A percentile compares a stretch with the other conserved stretches of the same genome.
phyloP scores from a whole-genome alignment of 1,140 invertebrate genomes.

The Eumeta japonica region DNA sequence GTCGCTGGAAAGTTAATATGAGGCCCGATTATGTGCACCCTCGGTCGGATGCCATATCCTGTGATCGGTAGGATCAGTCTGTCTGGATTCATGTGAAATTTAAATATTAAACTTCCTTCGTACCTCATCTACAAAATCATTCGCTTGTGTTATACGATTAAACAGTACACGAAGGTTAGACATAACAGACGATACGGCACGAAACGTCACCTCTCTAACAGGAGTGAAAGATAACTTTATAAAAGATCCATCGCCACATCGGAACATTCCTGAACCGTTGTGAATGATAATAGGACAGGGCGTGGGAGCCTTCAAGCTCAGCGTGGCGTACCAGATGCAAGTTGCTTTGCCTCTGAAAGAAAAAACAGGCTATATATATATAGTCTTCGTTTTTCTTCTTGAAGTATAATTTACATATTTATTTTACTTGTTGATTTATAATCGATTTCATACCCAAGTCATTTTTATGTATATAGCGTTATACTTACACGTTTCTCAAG shows the following conservation, averaged over 20 bases:
- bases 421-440: neutral
- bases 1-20: constrained; percentile 36
- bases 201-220: constrained; percentile 30
- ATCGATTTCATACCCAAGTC: too few relatives aligned
- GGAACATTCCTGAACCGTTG: constrained; percentile 40
- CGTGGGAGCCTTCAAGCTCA: constrained; percentile 31
- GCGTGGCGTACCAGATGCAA: constrained; percentile 43
- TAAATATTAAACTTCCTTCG: constrained; percentile 38
- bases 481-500: constrained; percentile 47
- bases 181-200: too few relatives aligned
- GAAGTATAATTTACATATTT: neutral
- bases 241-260: constrained; percentile 40
- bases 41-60: constrained; percentile 37
- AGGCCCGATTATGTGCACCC: constrained; percentile 39
- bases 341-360: constrained; percentile 35
- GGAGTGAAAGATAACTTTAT: constrained; percentile 42
- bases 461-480: too few relatives aligned
- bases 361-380: too few relatives aligned
- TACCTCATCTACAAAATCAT: constrained; percentile 30
- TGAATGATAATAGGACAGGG: constrained; percentile 30
- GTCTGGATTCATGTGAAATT: constrained; percentile 49
- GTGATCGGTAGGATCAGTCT: constrained; percentile 36
- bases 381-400: neutral
- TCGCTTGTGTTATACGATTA: too few relatives aligned
- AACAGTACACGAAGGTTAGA: too few relatives aligned